Evolutionary conservation across 2,888 invertebrate species (phyloP), one percentile per base, ranked within the genome.

Genomic region (Hedya salicella): DNA sequence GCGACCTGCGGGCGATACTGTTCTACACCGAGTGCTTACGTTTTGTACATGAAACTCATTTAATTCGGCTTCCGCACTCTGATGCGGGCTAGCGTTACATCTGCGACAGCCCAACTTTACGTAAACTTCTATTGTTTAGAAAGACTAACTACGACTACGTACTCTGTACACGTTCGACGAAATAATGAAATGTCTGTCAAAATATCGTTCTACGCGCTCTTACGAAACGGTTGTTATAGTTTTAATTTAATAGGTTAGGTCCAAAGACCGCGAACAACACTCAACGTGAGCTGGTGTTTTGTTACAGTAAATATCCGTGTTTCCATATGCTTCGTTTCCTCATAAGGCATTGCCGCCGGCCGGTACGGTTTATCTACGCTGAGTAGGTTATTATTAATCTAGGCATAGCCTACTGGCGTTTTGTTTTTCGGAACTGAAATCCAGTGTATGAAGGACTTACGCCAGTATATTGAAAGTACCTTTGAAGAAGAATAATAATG

Each of bases 221-320:
- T 19, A 19, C n/a, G 21, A 39, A 40, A 19, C 32, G n/a, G 17
- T 14, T 8, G 11, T 19, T n/a, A 19, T 50, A 11, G 30, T 30
- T 57, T 44, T 21, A 16, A 36, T 36, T 36, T 32, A 46, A 46
- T 57, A 60, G 21, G 48, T 39, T 60, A 60, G 49, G 49, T 49
- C 36, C 40, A 50, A 61, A 61, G 40, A 40, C 46, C 48, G 36
- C 50, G 40, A 13, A 13, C 52, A 48, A 25, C 14, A 40, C 39
- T 48, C 48, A 17, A 40, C 48, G 48, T 48, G 53, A 53, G 48
- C 60, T 40, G 48, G 60, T 66, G 60, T 66, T 60, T 60, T 30
- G 65, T 66, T 66, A 53, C 60, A 60, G 53, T 66, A 66, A 66
- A 66, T 66, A 60, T 66, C 65, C 65, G 59, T 53, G 60, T 66